Evolutionary conservation across 2,797 vertebrate genomes (phyloP), one percentile per base, ranked within the genome.

Genomic region (Siniperca scherzeri): DNA sequence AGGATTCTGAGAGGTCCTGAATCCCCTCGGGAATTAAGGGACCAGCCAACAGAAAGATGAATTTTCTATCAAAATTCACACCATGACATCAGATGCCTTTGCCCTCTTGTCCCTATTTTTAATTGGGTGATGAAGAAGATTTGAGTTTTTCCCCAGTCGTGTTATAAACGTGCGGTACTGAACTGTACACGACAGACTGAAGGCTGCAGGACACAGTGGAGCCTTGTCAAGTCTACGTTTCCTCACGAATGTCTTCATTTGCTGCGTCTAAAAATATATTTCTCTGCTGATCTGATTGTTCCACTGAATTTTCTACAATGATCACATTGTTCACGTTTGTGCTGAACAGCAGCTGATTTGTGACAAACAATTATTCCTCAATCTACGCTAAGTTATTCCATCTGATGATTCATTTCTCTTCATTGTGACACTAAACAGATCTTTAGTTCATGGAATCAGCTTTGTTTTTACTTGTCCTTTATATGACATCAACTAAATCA

Each of bases 241-340:
- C 62, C 57, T 61, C 70, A 42, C 3, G 0, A n/a, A 16, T 21
- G 3, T 42, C 48, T 52, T 59, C 33, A n/a, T 53, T 27, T 30
- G 30, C 59, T 13, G 17, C 3, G 10, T 67, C 86, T 73, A 79
- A 79, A 81, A 61, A 66, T 70, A 71, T 0, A 19, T 53, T 21
- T 65, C 42, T 64, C 66, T 38, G 38, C 67, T 69, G 22, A 85
- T 69, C 48, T 6, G 62, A 81, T 50, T 59, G 73, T 78, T 78
- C 27, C 70, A 11, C 74, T 65, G 27, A n/a, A 22, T 69, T 50
- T 7, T n/a, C 48, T 10, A 30, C 65, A 25, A 4, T 0, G 3
- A 46, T 16, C 56, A 19, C 52, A 42, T 19, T 13, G 30, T 80
- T 69, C 27, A 59, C 11, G 4, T 38, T 21, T 50, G 30, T 11